Evolutionary conservation across 2,888 invertebrate species (phyloP).

Genomic region (Melangyna quadrimaculata): DNA sequence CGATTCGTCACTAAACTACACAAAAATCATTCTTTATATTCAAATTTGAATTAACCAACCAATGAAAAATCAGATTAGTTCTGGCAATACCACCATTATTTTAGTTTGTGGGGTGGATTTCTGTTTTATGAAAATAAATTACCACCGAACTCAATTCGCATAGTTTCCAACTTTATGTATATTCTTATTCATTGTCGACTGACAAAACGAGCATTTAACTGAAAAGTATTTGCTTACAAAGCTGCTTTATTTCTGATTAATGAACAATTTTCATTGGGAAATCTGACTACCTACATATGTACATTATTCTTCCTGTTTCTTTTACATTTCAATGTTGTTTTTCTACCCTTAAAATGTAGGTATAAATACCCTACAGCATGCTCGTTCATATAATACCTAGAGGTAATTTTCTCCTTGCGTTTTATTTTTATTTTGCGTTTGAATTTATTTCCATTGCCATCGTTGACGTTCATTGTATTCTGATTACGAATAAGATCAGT

Average conservation of each 20-base stretch:
- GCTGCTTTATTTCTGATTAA: neutral
- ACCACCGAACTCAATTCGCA: neutral
- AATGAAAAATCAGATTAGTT: no score
- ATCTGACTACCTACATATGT: neutral
- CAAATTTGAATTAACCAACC: no score
- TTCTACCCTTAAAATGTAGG: no score
- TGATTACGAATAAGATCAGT: constrained; percentile 18
- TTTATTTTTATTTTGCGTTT: constrained; percentile 15
- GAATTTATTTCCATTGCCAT: constrained; percentile 26
- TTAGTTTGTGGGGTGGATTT: neutral
- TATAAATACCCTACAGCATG: no score
- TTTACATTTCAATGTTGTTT: neutral
- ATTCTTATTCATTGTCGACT: neutral
- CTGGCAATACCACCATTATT: neutral
- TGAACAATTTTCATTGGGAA: neutral
- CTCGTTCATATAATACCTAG: no score
- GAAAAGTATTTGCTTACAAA: neutral
- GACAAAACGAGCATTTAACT: neutral
- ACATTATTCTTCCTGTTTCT: neutral
- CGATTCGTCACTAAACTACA: no score
- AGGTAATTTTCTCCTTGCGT: neutral
- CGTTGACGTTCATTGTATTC: constrained; percentile 15
- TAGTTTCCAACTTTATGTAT: neutral
- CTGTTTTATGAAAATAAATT: neutral
- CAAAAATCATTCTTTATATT: no score